Evolutionary conservation across 1,140 invertebrate genomes (phyloP), one percentile per base, ranked within the genome.

Genomic region (Leptinotarsa defecta): DNA sequence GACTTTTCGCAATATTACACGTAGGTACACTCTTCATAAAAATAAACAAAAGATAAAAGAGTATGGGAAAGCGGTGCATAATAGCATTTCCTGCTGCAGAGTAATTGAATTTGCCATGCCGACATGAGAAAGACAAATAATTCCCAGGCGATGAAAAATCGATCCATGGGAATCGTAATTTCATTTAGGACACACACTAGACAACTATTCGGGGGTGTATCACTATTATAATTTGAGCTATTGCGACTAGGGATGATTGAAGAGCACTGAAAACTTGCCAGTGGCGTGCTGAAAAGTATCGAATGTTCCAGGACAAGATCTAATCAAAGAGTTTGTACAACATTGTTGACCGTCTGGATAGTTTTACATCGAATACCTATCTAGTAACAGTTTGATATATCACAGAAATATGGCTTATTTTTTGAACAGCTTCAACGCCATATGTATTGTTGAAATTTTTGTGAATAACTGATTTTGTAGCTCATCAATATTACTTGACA

Each of bases 221-320:
- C 77, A 74, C 73, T 77, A 77, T 79, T 79, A 75, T 79, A 74
- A 79, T 79, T 76, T 74, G 75, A 24, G 13, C 19, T 24, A 68
- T 22, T 74, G 57, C 20, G 20, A 34, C 64, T 65, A 2, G 64
- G 64, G 64, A 65, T 65, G 64, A 65, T 65, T 65, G 64, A 65
- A 65, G 20, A 65, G 64, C 64, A 34, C 3, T 11, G 20, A 22
- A 65, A 65, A 65, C 20, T 65, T 34, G 64, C 22, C 64, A 65
- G 64, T 3, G 64, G 64, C 22, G 64, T 22, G 20, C 20, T 13
- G 34, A 11, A 43, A 3, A 43, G 34, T 11, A 43, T 43, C 34
- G 34, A 43, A 43, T 43, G 8, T 43, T 43, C 8, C 34, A 11
- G 34, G 34, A 43, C 11, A 43, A 43, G 34, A 11, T 43, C 34